phyloP scores from a whole-genome alignment of 2,797 vertebrate genomes.

The Lutra lutra region DNA sequence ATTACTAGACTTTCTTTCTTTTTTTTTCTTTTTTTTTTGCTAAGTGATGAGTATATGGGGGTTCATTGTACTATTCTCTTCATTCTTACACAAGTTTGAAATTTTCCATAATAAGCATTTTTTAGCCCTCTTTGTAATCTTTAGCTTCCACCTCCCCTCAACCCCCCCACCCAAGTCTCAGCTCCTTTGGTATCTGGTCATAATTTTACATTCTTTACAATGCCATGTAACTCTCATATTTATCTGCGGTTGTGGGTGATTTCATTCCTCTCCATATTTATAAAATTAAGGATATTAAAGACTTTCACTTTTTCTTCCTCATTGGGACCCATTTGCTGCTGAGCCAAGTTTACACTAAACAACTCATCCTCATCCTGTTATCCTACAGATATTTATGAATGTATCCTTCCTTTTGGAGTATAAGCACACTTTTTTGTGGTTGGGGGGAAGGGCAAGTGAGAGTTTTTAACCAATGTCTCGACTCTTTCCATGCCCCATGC shows the following conservation, averaged over 20 bases:
- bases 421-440: not conserved
- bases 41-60: not conserved
- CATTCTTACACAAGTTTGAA: conserved; percentile 4
- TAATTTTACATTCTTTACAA: not conserved
- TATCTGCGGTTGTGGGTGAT: not conserved
- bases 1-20: not conserved
- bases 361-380: not conserved
- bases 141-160: not conserved
- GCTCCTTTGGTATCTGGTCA: not conserved
- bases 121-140: not conserved
- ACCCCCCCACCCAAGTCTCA: not conserved
- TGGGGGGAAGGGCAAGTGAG: not conserved
- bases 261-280: conserved; percentile 28
- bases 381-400: not conserved
- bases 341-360: not conserved
- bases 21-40: not conserved
- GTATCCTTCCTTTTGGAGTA: not conserved
- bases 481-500: not conserved
- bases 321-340: not conserved
- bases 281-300: not conserved
- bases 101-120: not conserved
- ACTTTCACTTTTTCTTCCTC: not conserved
- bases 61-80: not conserved
- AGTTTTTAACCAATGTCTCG: not conserved
- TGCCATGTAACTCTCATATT: not conserved